Evolutionary conservation across 2,797 vertebrate species (phyloP), one percentile per base, ranked within the genome.

Genomic region (Poecilia picta): DNA sequence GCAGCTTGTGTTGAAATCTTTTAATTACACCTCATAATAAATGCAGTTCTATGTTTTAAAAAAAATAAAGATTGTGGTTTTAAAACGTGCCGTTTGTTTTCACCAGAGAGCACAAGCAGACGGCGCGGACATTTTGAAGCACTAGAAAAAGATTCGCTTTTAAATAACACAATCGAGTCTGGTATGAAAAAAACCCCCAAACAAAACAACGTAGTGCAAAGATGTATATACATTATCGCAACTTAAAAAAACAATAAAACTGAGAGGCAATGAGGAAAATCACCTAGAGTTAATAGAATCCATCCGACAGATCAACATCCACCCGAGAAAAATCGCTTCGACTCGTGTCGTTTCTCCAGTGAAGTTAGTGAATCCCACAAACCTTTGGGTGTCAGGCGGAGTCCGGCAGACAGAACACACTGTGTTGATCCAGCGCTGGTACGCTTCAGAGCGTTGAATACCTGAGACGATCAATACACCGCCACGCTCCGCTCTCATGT

Each of bases 401-500:
- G 39, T 39, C 83, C 75, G 77, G 72, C n/a, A 86, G 39, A 77
- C 72, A 74, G 39, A 72, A 39, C 80, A 36, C 78, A 79, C 83
- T 90, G 88, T 87, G 89, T 82, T 91, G 77, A 81, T 55, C 72
- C 73, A 53, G 71, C 45, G 78, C 82, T 77, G 0, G 84, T 79
- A 80, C 81, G 87, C 82, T 64, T 75, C 68, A 72, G 82, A 80
- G 74, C 74, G 75, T 80, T 76, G 74, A 82, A 88, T 92, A 94
- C 95, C 95, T 95, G 95, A 95, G 93, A 92, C 88, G 90, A 85
- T 83, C 5, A 80, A 84, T 87, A 83, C 51, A 83, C 80, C 71
- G 73, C 79, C 25, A 49, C 82, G 87, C 87, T 76, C 85, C 79
- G 72, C 83, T 89, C 83, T 83, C 57, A 83, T 83, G 83, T 86